Conservation (phyloP, 2,797 vertebrate species). For the Acanthurus lineatus region DNA sequence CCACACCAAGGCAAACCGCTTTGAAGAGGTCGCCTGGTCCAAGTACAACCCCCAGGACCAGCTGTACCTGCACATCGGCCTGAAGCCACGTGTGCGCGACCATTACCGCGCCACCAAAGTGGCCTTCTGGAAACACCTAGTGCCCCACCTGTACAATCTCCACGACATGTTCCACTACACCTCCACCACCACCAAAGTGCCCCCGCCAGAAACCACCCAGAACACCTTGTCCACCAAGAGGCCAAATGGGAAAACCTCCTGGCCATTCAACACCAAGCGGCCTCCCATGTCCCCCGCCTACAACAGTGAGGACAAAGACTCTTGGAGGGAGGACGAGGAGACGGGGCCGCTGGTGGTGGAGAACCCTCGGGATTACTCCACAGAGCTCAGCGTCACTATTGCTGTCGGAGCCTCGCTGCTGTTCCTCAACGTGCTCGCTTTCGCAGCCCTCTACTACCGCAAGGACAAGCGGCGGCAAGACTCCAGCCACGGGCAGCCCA, state of each 20-base stretch:
- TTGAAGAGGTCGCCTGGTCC: slow-evolving; percentile 97
- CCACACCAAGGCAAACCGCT: slow-evolving; percentile 97
- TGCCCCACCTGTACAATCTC: slow-evolving; percentile 96
- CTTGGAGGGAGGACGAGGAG: slow-evolving; percentile 91
- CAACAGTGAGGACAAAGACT: slow-evolving; percentile 93
- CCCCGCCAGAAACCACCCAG: slow-evolving; percentile 94
- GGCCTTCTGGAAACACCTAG: slow-evolving; percentile 98
- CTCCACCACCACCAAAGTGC: slow-evolving; percentile 98
- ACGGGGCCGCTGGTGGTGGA: slow-evolving; percentile 91
- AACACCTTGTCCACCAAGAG: slow-evolving; percentile 95
- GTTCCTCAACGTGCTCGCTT: slow-evolving; percentile 97
- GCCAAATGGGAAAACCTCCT: slow-evolving; percentile 88
- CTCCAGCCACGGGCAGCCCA: slow-evolving; percentile 91
- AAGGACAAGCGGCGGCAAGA: slow-evolving; percentile 98
- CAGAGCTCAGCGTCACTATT: slow-evolving; percentile 97
- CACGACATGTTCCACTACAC: slow-evolving; percentile 99
- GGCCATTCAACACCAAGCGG: slow-evolving; percentile 94
- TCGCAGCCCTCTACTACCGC: slow-evolving; percentile 97
- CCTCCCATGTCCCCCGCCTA: slow-evolving; percentile 95
- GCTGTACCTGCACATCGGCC: slow-evolving; percentile 95
- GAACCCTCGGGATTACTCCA: slow-evolving; percentile 97
- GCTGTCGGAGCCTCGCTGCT: slow-evolving; percentile 97
- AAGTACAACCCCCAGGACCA: slow-evolving; percentile 98
- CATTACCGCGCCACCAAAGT: slow-evolving; percentile 98
- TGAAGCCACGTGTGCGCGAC: slow-evolving; percentile 96